These are phyloP conservation scores for Lindbergichthys nudifrons DNA, from an alignment of 2,797 vertebrate species.

Conservation along the genomic window DNA sequence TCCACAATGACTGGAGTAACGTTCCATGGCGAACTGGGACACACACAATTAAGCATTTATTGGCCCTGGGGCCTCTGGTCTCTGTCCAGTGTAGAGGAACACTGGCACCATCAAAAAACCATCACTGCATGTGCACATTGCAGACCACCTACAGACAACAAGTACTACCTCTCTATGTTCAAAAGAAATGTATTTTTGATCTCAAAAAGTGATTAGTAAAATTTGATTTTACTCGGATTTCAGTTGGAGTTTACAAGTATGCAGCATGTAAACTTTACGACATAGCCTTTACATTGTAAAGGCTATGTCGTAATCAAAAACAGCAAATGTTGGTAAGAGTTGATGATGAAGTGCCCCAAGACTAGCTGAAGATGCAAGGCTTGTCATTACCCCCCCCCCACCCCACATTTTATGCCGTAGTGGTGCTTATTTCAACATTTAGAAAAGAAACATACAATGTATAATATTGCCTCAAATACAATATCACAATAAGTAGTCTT, in stretches of 20 bases:
- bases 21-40: background rate
- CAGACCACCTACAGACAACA: background rate
- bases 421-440: too few relatives aligned
- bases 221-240: background rate
- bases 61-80: background rate
- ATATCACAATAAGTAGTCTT: too few relatives aligned
- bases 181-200: background rate
- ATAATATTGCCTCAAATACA: too few relatives aligned
- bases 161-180: background rate
- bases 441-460: too few relatives aligned
- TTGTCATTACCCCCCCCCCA: too few relatives aligned
- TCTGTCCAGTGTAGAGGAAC: background rate
- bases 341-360: too few relatives aligned
- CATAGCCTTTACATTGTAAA: too few relatives aligned
- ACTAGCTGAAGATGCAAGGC: too few relatives aligned
- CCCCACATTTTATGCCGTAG: too few relatives aligned
- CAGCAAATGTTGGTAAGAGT: too few relatives aligned
- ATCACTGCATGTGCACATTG: background rate
- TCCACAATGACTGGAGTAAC: background rate
- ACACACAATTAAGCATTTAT: background rate
- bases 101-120: background rate
- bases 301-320: too few relatives aligned
- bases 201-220: background rate
- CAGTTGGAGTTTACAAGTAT: background rate
- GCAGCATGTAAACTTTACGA: too few relatives aligned